Conservation (phyloP, 2,888 invertebrate genomes). For the Cataglyphis cursor region DNA sequence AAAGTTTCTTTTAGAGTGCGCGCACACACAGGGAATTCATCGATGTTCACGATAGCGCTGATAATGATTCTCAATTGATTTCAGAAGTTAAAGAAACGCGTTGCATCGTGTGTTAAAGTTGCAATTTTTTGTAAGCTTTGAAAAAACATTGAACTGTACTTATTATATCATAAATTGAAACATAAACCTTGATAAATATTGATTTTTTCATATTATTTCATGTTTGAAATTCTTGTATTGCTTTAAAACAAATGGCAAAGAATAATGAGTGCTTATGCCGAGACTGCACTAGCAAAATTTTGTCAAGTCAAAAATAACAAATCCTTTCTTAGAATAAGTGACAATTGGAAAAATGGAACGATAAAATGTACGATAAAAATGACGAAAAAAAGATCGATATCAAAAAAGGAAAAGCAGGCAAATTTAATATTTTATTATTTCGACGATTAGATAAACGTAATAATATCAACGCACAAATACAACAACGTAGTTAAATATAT, state of each 20-base stretch:
- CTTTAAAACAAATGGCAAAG: no score
- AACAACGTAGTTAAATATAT: not conserved
- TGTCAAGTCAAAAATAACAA: no score
- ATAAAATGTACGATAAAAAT: not conserved
- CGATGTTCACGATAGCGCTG: conserved; percentile 24
- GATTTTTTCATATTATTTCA: not conserved
- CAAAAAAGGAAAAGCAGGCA: not conserved
- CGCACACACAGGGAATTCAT: conserved; percentile 36
- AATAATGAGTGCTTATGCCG: no score
- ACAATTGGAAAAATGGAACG: not conserved
- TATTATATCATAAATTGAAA: not conserved
- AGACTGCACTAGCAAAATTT: no score
- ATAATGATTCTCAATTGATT: conserved; percentile 15
- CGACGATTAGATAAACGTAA: not conserved
- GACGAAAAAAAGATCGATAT: not conserved
- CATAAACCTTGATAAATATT: not conserved
- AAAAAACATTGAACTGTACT: not conserved
- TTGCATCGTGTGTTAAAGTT: not conserved
- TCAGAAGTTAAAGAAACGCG: not conserved
- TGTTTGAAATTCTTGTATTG: no score
- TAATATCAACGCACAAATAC: conserved; percentile 11
- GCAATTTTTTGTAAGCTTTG: not conserved
- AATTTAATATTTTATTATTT: not conserved
- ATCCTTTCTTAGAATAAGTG: not conserved
- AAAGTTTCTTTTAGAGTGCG: conserved; percentile 44